Conservation (phyloP, 2,797 vertebrate species). For the Tragopan temminckii region DNA sequence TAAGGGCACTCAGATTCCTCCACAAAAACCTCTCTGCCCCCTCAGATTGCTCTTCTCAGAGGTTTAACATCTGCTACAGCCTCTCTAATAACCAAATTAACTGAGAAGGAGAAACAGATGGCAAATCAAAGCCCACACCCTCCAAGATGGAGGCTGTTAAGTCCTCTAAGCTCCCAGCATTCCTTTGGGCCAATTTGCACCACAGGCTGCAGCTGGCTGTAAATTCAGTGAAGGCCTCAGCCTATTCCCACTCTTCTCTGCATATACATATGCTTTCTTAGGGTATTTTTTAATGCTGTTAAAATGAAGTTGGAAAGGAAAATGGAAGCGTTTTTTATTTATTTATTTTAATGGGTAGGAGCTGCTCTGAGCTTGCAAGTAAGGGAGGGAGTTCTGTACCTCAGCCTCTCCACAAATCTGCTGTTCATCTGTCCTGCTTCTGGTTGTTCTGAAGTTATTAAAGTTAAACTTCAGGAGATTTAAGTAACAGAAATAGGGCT, state of each 20-base stretch:
- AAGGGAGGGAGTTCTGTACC: accelerated
- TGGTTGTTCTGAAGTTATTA: not conserved
- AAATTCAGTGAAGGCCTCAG: not conserved
- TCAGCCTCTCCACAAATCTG: not conserved
- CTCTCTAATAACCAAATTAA: not conserved
- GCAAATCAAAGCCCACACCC: not conserved
- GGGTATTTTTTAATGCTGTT: accelerated
- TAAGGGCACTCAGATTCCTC: accelerated
- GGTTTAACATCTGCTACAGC: not conserved
- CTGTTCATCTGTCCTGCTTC: not conserved
- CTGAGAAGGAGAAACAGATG: not conserved
- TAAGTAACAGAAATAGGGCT: not conserved
- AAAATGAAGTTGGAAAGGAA: not conserved
- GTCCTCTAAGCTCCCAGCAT: not conserved
- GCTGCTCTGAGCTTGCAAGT: not conserved
- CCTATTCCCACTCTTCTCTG: accelerated
- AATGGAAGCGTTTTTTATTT: not conserved
- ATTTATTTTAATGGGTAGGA: not conserved
- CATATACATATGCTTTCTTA: accelerated
- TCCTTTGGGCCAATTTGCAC: not conserved
- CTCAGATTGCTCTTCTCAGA: not conserved
- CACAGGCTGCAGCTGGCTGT: not conserved
- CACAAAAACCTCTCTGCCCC: not conserved
- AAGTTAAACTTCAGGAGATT: accelerated
- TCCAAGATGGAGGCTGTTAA: not conserved